Percentiles rank a stretch among this genome's conserved stretches.
These are phyloP conservation scores for Schlechtendalia chinensis DNA, from an alignment of 1,140 invertebrate species.

Conservation along the genomic window DNA sequence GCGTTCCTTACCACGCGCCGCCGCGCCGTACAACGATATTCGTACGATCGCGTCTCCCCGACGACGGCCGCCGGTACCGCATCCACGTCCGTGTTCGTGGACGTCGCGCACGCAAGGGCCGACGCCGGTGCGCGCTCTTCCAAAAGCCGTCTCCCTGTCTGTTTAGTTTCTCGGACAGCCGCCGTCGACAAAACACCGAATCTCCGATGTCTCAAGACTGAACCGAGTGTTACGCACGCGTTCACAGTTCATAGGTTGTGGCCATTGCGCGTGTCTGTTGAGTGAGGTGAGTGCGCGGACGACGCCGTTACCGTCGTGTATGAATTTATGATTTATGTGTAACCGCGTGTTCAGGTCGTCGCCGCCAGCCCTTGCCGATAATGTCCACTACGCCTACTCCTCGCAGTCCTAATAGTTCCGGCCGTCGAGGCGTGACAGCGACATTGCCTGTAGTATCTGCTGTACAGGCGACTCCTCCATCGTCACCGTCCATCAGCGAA, in stretches of 20 bases:
- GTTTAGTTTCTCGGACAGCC: too few species aligned
- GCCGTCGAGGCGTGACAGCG: constrained; percentile 38
- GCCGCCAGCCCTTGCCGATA: not conserved
- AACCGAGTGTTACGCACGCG: not conserved
- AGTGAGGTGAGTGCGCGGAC: not conserved
- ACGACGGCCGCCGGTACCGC: not conserved
- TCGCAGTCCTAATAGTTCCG: constrained; percentile 41
- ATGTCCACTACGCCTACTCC: constrained; percentile 42
- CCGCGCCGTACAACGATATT: too few species aligned
- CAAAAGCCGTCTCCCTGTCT: not conserved
- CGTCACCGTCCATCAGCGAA: constrained; percentile 57
- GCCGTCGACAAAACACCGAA: not conserved
- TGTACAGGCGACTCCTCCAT: constrained; percentile 52
- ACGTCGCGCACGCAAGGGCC: not conserved
- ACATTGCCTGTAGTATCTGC: constrained; percentile 31
- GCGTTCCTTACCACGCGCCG: too few species aligned
- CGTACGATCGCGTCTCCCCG: too few species aligned
- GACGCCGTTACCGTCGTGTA: not conserved
- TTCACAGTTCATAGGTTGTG: not conserved
- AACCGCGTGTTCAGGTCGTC: too few species aligned
- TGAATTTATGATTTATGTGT: too few species aligned
- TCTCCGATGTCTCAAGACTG: constrained; percentile 16
- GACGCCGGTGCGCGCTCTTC: not conserved
- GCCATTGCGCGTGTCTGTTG: not conserved
- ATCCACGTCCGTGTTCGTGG: not conserved